Percentiles rank a stretch among this genome's conserved stretches.
Conservation (phyloP, 2,888 invertebrate species). For the Protonemura montana region DNA sequence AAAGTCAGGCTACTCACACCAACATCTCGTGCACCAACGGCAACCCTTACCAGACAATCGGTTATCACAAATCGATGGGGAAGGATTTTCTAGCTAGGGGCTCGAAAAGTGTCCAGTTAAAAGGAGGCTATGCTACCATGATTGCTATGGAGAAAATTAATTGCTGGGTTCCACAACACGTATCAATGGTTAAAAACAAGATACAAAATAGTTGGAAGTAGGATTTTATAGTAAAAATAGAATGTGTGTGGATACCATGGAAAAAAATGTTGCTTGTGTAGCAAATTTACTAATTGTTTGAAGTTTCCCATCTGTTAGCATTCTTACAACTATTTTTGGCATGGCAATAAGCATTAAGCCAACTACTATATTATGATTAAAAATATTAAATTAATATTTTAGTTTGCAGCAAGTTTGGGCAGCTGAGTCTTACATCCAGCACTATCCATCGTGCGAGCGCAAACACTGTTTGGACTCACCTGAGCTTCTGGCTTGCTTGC, state of each 20-base stretch:
- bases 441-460: neutral
- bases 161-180: neutral
- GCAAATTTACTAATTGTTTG: neutral
- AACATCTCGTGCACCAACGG: neutral
- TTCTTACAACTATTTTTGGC: no score
- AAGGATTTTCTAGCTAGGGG: neutral
- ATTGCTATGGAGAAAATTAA: neutral
- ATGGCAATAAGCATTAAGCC: neutral
- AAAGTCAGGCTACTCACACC: neutral
- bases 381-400: neutral
- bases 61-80: neutral
- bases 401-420: neutral
- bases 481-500: conserved; percentile 59
- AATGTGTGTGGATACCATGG: neutral
- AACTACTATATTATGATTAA: neutral
- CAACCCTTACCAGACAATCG: neutral
- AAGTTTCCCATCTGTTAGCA: no score
- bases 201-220: neutral
- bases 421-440: neutral
- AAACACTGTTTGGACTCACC: conserved; percentile 57
- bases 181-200: neutral
- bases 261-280: neutral
- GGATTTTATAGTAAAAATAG: neutral
- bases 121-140: neutral
- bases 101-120: neutral